phyloP scores from a whole-genome alignment of 2,888 invertebrate genomes.

The Agriopis marginaria region DNA sequence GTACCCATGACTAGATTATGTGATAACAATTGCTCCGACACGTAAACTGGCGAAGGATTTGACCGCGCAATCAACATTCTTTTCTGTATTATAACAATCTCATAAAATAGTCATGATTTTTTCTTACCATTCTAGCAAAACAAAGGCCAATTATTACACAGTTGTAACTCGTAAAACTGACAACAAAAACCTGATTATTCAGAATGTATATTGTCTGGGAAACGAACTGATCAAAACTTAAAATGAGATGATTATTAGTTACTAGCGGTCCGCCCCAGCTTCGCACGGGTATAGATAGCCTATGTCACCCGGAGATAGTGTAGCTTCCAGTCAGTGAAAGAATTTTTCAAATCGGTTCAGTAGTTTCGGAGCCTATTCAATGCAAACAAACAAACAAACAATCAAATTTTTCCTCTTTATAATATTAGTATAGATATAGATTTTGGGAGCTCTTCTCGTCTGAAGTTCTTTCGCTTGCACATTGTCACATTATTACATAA shows the following conservation, averaged over 20 bases:
- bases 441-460: no score
- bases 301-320: no score
- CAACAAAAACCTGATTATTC: slow-evolving; percentile 36
- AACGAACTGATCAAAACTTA: slow-evolving; percentile 1
- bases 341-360: no score
- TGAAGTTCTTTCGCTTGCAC: no score
- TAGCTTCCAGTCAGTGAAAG: no score
- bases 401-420: no score
- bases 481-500: no score
- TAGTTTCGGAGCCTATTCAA: no score
- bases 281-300: no score
- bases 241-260: background rate
- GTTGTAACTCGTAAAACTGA: slow-evolving; percentile 36
- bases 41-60: slow-evolving; percentile 52
- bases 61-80: slow-evolving; percentile 50
- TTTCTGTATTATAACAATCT: slow-evolving; percentile 45
- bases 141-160: slow-evolving; percentile 46
- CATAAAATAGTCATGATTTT: slow-evolving; percentile 39
- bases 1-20: slow-evolving; percentile 46
- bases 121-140: slow-evolving; percentile 39
- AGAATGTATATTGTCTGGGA: slow-evolving; percentile 25
- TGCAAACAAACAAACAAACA: no score
- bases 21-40: slow-evolving; percentile 54
- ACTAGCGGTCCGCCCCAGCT: no score
- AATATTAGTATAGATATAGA: no score